These are phyloP conservation scores for Calameuta pallipes DNA, from an alignment of 2,888 invertebrate genomes.

Conservation along the genomic window DNA sequence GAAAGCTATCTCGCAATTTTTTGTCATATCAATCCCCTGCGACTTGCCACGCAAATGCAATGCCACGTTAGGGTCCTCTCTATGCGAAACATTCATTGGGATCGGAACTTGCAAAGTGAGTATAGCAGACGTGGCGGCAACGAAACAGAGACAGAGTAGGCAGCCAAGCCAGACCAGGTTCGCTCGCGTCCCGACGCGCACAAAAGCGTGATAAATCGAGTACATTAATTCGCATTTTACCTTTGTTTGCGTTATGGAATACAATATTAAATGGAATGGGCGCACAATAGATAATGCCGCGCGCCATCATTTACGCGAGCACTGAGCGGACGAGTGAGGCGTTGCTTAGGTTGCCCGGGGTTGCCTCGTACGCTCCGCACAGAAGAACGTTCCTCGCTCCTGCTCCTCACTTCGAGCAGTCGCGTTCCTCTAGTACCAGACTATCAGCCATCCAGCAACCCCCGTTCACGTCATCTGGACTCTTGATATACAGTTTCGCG, in stretches of 20 bases:
- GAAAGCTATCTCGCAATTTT: not conserved
- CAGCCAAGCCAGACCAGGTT: constrained; percentile 25
- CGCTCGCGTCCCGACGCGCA: constrained; percentile 52
- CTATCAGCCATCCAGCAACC: not conserved
- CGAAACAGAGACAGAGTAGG: constrained; percentile 26
- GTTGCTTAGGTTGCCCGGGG: constrained; percentile 38
- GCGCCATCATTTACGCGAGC: constrained; percentile 59
- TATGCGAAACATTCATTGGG: constrained; percentile 5
- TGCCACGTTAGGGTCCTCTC: not conserved
- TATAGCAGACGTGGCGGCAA: constrained; percentile 7
- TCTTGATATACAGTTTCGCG: not conserved
- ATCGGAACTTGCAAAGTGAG: constrained; percentile 36
- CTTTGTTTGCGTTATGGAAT: constrained; percentile 65
- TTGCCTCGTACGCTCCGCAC: constrained; percentile 25
- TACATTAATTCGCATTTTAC: constrained; percentile 66
- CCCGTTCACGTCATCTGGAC: not conserved
- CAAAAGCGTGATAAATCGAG: constrained; percentile 66
- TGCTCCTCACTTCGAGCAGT: not conserved
- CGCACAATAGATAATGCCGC: constrained; percentile 64
- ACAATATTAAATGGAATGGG: constrained; percentile 66
- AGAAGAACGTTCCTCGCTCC: constrained; percentile 1
- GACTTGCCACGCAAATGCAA: not conserved
- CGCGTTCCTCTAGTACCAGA: not conserved
- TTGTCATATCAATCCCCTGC: not conserved
- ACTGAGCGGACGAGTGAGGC: constrained; percentile 37